These are phyloP conservation scores for Tachysurus fulvidraco DNA, from an alignment of 2,113 vertebrate genomes.

Conservation along the genomic window DNA sequence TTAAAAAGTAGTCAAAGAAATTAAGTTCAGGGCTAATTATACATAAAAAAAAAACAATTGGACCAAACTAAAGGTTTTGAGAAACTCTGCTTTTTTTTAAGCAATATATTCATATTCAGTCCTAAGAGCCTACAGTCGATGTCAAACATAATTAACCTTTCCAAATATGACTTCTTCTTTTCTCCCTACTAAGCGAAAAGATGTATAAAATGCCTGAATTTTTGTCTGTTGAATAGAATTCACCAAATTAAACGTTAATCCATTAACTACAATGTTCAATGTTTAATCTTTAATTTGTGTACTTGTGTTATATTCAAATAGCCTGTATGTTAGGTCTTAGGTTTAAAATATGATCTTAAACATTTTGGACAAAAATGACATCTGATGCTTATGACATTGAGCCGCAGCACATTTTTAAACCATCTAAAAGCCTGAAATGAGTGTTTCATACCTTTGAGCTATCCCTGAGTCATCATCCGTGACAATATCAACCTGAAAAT, in stretches of 20 bases:
- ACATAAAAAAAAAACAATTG: neutral
- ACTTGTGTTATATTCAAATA: neutral
- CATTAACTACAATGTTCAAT: neutral
- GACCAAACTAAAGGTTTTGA: neutral
- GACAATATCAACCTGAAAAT: neutral
- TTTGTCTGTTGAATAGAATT: neutral
- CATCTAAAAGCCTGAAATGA: neutral
- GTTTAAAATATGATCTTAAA: neutral
- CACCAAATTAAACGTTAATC: neutral
- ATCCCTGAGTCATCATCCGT: neutral
- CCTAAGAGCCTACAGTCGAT: neutral
- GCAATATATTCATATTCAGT: neutral
- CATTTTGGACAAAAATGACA: neutral
- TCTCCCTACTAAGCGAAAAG: neutral
- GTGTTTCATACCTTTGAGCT: neutral
- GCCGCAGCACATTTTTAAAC: neutral
- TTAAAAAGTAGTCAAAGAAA: neutral
- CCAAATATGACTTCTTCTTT: neutral
- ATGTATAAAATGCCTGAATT: neutral
- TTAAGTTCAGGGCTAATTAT: neutral
- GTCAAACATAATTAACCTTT: constrained; percentile 2
- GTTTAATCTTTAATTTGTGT: neutral
- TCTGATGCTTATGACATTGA: neutral
- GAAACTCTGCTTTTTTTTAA: neutral
- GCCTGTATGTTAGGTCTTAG: neutral